Evolutionary conservation across 1,140 invertebrate genomes (phyloP).

Genomic region (Drosophila kurseongensis): DNA sequence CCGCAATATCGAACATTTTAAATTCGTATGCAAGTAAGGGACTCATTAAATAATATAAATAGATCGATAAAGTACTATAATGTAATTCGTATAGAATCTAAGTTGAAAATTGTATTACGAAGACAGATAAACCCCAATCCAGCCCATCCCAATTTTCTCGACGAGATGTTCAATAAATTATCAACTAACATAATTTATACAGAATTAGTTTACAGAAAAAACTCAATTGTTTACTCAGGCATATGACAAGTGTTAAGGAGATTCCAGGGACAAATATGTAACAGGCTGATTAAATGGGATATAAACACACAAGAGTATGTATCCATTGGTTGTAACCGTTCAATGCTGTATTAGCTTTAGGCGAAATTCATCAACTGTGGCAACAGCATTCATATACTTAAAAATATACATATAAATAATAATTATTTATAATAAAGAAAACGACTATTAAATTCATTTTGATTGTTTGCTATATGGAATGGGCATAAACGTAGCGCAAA

Average conservation of each 20-base stretch:
- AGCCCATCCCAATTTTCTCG: constrained; percentile 10
- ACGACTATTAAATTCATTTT: neutral
- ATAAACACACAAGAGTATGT: constrained; percentile 6
- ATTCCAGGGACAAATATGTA: constrained; percentile 47
- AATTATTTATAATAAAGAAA: constrained; percentile 40
- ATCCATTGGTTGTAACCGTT: constrained; percentile 67
- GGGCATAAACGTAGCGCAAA: neutral
- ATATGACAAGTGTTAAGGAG: constrained; percentile 27
- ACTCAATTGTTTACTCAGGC: constrained; percentile 51
- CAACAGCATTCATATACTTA: constrained; percentile 39
- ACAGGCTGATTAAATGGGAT: constrained; percentile 32
- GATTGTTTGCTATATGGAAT: neutral
- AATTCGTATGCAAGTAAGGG: constrained; percentile 1
- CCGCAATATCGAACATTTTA: neutral
- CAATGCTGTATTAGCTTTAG: constrained; percentile 61
- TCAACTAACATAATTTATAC: constrained; percentile 22
- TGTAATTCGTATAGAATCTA: constrained; percentile 41
- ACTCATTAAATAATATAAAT: constrained; percentile 10
- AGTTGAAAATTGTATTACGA: constrained; percentile 48
- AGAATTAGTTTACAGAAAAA: constrained; percentile 35
- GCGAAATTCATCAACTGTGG: constrained; percentile 52
- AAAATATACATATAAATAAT: constrained; percentile 32
- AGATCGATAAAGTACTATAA: constrained; percentile 8
- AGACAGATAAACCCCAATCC: constrained; percentile 5
- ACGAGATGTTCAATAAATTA: constrained; percentile 36